Evolutionary conservation across 2,113 vertebrate species (phyloP), one percentile per base, ranked within the genome.

Genomic region (Marmota flaviventris): DNA sequence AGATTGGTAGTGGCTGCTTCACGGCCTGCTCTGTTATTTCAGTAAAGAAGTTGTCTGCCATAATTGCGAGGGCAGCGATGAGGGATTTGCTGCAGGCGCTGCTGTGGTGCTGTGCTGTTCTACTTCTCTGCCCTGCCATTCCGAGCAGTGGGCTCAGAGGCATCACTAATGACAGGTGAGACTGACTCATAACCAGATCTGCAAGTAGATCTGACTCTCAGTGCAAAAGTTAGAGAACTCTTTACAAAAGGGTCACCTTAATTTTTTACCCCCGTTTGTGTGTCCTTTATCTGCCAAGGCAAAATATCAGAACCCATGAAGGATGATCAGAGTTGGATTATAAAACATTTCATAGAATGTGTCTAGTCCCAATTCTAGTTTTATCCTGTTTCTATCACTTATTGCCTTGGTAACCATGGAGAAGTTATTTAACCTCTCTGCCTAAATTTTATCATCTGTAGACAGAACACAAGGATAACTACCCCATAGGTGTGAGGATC

Each of bases 261-360:
- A 29, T 73, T 81, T 84, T 70, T 81, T 32, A 69, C 56, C 25
- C 14, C 34, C 1, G 1, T 37, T 85, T 16, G 0, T 37, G 16
- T 93, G 61, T 76, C 29, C 53, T 95, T 95, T 72, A 61, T 67
- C 32, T 94, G n/a, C 58, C 39, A 86, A 39, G 42, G 65, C 25
- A 73, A 61, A 67, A 85, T 24, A 51, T 53, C 42, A 65, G 70
- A 87, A 42, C 22, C 27, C 32, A 24, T 37, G 45, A 91, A 61
- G 14, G 11, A n/a, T 70, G 29, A 45, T 89, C 27, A 83, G 25
- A 83, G 25, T 9, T 61, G 27, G 78, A 48, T 20, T 34, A 65
- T 48, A 34, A 77, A 29, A 34, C 29, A 63, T 85, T 77, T 58
- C 83, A 25, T 25, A 37, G 32, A 53, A 7, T 61, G 7, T 25